A percentile compares a stretch with the other conserved stretches of the same genome.
These are phyloP conservation scores for Neosilurus mollespiculum DNA, from an alignment of 2,797 vertebrate species.

Conservation along the genomic window DNA sequence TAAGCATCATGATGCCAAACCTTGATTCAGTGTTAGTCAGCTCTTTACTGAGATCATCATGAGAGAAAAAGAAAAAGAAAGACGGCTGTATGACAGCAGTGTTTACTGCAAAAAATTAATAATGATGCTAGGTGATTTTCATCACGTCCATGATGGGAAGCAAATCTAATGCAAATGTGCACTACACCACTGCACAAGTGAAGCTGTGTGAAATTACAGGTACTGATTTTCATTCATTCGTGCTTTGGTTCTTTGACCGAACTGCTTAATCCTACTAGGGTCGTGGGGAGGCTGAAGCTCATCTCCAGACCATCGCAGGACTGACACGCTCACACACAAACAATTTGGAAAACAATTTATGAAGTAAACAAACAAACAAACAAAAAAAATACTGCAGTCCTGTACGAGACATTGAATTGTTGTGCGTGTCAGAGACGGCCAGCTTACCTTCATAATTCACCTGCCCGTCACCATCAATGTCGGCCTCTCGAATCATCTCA, in stretches of 20 bases:
- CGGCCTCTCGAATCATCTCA: slow-evolving; percentile 90
- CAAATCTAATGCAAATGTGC: background rate
- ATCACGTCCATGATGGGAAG: background rate
- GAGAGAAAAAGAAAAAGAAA: background rate
- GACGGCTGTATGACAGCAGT: background rate
- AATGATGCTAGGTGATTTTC: background rate
- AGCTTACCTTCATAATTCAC: slow-evolving; percentile 88
- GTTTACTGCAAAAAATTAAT: background rate
- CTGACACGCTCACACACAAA: no score
- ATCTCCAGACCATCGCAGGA: no score
- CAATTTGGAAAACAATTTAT: background rate
- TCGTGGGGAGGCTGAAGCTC: no score
- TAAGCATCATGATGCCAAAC: background rate
- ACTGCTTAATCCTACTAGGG: no score
- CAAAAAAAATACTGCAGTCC: background rate
- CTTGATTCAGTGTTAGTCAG: background rate
- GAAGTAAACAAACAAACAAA: background rate
- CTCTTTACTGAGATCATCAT: background rate
- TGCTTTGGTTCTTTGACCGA: no score
- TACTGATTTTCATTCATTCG: no score
- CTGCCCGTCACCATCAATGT: slow-evolving; percentile 88
- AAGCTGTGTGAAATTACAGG: background rate
- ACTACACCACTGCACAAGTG: background rate
- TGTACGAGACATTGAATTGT: background rate
- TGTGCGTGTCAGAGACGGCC: background rate